phyloP scores from a whole-genome alignment of 2,113 vertebrate species.

The Crotalus tigris region DNA sequence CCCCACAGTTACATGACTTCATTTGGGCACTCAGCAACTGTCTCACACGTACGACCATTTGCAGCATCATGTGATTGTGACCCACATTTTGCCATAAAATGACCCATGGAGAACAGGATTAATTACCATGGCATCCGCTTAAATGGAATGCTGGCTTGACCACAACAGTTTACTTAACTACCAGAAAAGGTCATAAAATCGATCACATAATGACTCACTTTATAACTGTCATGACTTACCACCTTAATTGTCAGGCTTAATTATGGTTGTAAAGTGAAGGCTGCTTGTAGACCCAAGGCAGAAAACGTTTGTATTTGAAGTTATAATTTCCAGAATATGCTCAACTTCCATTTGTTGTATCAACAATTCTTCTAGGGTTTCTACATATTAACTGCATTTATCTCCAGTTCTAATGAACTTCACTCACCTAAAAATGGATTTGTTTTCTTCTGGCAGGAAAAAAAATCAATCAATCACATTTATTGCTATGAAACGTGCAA shows the following conservation, averaged over 20 bases:
- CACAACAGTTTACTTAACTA: not conserved
- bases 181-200: not conserved
- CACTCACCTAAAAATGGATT: not conserved
- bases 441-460: not conserved
- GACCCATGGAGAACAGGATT: not conserved
- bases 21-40: not conserved
- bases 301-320: not conserved
- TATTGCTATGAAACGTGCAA: not conserved
- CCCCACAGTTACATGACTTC: not conserved
- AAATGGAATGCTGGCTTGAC: not conserved
- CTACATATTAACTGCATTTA: not conserved
- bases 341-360: not conserved
- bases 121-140: not conserved
- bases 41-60: not conserved
- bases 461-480: not conserved
- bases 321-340: not conserved
- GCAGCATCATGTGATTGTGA: not conserved
- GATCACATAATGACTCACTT: not conserved
- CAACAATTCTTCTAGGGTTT: not conserved
- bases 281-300: not conserved
- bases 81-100: not conserved
- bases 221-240: not conserved
- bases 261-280: not conserved
- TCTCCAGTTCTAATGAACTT: not conserved
- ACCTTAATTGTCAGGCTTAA: not conserved